Evolutionary conservation across 2,888 invertebrate species (phyloP).

Genomic region (Leptopilina syphax): DNA sequence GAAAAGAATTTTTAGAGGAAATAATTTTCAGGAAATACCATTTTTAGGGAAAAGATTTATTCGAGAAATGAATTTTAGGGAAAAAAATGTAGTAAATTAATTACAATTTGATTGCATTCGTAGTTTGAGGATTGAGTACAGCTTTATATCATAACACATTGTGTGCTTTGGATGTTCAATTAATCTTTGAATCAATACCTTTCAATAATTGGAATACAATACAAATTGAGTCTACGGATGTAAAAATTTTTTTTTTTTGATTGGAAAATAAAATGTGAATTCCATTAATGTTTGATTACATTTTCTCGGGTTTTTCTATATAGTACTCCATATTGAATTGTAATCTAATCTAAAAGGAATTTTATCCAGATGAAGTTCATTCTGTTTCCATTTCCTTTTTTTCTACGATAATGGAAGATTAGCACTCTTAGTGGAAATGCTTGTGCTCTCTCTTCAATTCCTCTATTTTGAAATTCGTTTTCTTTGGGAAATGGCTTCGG

Average conservation of each 20-base stretch:
- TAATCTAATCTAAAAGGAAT: constrained; percentile 4
- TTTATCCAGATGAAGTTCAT: not conserved
- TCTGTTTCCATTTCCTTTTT: not conserved
- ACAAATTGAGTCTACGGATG: not conserved
- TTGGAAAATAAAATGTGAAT: constrained; percentile 5
- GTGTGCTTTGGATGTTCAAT: not conserved
- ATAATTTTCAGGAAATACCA: not conserved
- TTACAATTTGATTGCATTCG: not conserved
- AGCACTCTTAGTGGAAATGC: not conserved
- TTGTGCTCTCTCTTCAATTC: not conserved
- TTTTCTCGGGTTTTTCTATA: not conserved
- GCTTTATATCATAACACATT: not conserved
- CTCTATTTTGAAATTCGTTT: not conserved
- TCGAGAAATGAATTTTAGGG: not conserved
- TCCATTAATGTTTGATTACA: not conserved
- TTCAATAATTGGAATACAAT: not conserved
- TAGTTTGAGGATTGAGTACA: not conserved
- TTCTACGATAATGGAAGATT: not conserved
- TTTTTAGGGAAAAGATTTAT: not conserved
- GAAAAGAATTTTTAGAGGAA: too few species aligned
- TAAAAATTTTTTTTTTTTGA: not conserved
- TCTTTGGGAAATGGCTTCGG: constrained; percentile 6
- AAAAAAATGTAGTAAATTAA: not conserved
- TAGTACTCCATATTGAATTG: constrained; percentile 6
- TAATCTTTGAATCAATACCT: constrained; percentile 5